Conservation (phyloP, 1,140 invertebrate species). For the Melanaphis sacchari region DNA sequence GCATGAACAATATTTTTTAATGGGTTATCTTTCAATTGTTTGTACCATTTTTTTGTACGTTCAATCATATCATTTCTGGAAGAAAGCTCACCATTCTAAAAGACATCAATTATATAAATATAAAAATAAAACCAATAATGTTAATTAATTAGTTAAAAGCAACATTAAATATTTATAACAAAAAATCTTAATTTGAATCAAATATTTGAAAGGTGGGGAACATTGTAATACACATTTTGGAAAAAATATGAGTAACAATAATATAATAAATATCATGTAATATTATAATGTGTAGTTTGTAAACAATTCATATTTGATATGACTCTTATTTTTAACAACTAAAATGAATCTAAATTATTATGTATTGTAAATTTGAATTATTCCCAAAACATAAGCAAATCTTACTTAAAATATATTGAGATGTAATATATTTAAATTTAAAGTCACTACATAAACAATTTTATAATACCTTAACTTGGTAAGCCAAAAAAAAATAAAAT, state of each 20-base stretch:
- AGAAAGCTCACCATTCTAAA: conserved; percentile 64
- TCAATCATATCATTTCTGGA: conserved; percentile 64
- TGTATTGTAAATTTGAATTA: not conserved
- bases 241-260: not conserved
- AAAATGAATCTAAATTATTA: too few relatives aligned
- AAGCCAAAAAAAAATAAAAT: conserved; percentile 62
- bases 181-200: not conserved
- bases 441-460: not conserved
- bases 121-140: not conserved
- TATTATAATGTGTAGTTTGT: too few relatives aligned
- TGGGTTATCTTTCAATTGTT: conserved; percentile 66
- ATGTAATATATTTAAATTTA: not conserved
- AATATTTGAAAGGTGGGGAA: not conserved
- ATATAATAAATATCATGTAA: too few relatives aligned
- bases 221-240: not conserved
- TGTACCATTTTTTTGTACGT: conserved; percentile 71
- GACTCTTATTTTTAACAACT: not conserved
- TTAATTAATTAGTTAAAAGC: too few relatives aligned
- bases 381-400: not conserved
- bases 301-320: not conserved
- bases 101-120: not conserved
- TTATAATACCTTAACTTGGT: not conserved
- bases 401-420: not conserved
- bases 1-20: conserved; percentile 68
- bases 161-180: not conserved